Evolutionary conservation across 2,113 vertebrate genomes (phyloP).

Genomic region (Mormyrus iriodes): DNA sequence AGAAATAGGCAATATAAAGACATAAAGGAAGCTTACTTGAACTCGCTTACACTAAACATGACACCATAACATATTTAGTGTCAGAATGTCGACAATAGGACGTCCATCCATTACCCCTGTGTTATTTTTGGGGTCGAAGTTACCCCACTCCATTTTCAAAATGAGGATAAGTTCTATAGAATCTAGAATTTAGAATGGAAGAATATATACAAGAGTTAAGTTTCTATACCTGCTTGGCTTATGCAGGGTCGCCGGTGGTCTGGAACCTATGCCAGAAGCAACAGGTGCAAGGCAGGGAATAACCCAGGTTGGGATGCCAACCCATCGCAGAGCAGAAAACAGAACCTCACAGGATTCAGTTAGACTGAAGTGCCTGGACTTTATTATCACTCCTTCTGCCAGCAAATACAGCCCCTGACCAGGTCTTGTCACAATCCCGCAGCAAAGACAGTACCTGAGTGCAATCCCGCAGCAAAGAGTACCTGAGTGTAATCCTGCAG

Average conservation of each 20-base stretch:
- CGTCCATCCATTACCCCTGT: too few relatives aligned
- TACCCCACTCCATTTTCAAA: too few relatives aligned
- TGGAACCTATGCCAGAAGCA: neutral
- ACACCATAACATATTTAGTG: too few relatives aligned
- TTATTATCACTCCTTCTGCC: neutral
- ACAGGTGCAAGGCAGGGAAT: neutral
- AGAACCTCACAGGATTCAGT: neutral
- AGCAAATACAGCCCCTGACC: neutral
- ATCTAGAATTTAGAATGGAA: too few relatives aligned
- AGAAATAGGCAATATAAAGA: too few relatives aligned
- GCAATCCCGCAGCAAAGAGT: conserved; percentile 27
- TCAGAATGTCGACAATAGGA: too few relatives aligned
- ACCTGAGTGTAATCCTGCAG: conserved; percentile 91
- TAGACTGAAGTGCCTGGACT: neutral
- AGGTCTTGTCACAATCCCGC: neutral
- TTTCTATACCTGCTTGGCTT: neutral
- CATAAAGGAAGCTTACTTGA: neutral
- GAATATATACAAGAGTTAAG: too few relatives aligned
- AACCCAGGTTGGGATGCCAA: neutral
- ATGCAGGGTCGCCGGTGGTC: neutral
- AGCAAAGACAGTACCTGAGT: neutral
- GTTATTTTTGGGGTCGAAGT: too few relatives aligned
- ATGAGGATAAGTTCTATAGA: too few relatives aligned
- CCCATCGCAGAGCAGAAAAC: neutral
- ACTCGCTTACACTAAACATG: too few relatives aligned